Percentiles rank a stretch among this genome's conserved stretches.
These are phyloP conservation scores for Periplaneta americana DNA, from an alignment of 1,140 invertebrate genomes.

Conservation along the genomic window DNA sequence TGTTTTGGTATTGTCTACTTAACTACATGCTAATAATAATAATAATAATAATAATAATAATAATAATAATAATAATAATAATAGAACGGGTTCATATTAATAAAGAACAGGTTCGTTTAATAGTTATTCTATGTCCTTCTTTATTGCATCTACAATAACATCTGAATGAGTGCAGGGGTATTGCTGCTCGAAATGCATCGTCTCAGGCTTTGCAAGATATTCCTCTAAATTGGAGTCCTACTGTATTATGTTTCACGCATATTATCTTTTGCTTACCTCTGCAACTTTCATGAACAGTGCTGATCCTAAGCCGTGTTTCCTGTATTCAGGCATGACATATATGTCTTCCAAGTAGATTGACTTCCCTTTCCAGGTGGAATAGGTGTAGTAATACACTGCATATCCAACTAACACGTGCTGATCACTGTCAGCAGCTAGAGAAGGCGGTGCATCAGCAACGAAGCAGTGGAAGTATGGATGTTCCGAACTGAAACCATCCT, in stretches of 20 bases:
- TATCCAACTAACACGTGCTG: constrained; percentile 56
- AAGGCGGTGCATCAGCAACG: constrained; percentile 46
- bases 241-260: constrained; percentile 6
- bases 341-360: constrained; percentile 77
- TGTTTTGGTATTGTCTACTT: too few relatives aligned
- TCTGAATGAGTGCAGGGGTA: too few relatives aligned
- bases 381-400: constrained; percentile 67
- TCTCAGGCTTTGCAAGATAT: not conserved
- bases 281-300: constrained; percentile 62
- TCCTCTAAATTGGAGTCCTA: too few relatives aligned
- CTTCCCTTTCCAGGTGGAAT: constrained; percentile 74
- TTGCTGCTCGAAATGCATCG: not conserved
- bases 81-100: too few relatives aligned
- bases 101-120: too few relatives aligned
- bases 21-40: too few relatives aligned
- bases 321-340: constrained; percentile 60
- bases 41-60: too few relatives aligned
- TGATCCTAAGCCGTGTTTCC: constrained; percentile 61
- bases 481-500: constrained; percentile 59
- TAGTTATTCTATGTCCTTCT: too few relatives aligned
- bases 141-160: too few relatives aligned
- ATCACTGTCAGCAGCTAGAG: not conserved
- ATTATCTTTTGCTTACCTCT: constrained; percentile 46
- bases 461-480: constrained; percentile 60
- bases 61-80: too few relatives aligned